Evolutionary conservation across 2,888 invertebrate species (phyloP), one percentile per base, ranked within the genome.

Genomic region (Morpho helenor): DNA sequence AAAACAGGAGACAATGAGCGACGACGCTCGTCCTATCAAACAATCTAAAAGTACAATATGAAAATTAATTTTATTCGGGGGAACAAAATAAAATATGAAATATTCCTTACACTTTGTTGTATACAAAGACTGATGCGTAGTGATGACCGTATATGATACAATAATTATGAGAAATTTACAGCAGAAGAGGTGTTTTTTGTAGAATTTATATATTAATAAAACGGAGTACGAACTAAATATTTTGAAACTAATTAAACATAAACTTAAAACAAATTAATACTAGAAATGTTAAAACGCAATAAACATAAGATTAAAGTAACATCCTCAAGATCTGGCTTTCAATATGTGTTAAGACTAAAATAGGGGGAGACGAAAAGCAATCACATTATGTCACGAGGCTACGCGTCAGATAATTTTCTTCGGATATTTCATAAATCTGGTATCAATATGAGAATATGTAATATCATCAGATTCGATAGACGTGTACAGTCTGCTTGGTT

Each of bases 41-140:
- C 76, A 79, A 80, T 80, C 77, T 76, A 78, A 80, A 77, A 77
- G 76, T 77, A 80, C 60, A 59, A 63, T 84, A 82, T 82, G 84
- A 87, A 87, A 87, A 86, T 84, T 83, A 88, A 88, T 85, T 86
- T 85, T 80, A 87, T 86, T 84, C 84, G 77, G 75, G 73, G 81
- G 80, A 79, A 71, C 80, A 79, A 82, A 87, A 85, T 84, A 82
- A 84, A 80, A 83, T 84, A 81, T 82, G 79, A 86, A 86, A 85
- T 82, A 83, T 81, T 79, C 84, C 84, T 80, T 82, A 79, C 5
- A 31, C 31, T 31, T 31, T 31, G 31, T 31, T 3, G 31, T 31
- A 31, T 31, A 31, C 31, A 31, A 31, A 5, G 31, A 31, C 31
- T 31, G 3, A 5, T 31, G 31, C 5, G 5, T 31, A 31, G 2